Percentiles rank a stretch among this genome's conserved stretches.
Conservation (phyloP, 2,797 vertebrate species). For the Periparus ater region DNA sequence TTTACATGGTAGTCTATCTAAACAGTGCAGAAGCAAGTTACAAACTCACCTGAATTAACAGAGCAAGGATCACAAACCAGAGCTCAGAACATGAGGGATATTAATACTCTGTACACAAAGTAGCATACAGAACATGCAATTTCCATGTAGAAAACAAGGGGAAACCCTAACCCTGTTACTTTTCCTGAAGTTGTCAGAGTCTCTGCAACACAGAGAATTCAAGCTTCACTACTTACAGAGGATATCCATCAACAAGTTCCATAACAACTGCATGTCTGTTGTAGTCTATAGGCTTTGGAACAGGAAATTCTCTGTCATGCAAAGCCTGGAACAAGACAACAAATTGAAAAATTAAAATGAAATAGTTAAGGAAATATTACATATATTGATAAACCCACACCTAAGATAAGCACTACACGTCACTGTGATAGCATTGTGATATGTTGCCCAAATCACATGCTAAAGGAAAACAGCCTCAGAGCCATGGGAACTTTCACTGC, state of each 20-base stretch:
- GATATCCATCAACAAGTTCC: slow-evolving; percentile 95
- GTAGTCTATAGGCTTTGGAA: slow-evolving; percentile 95
- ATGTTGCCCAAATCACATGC: background rate
- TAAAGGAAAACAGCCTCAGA: background rate
- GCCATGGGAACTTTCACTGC: background rate
- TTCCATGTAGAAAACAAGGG: background rate
- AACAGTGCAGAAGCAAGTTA: background rate
- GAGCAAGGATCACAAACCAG: background rate
- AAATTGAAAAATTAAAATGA: background rate
- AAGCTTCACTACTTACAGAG: slow-evolving; percentile 84
- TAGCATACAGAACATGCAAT: background rate
- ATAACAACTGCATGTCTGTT: slow-evolving; percentile 96
- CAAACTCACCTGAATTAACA: background rate
- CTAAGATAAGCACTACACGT: background rate
- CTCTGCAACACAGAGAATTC: background rate
- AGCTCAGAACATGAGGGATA: background rate
- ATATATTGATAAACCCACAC: background rate
- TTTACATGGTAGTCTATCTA: background rate
- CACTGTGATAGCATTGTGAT: background rate
- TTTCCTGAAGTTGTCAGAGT: background rate
- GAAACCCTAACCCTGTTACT: background rate
- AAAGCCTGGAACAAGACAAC: slow-evolving; percentile 38
- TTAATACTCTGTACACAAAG: accelerated
- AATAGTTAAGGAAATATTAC: background rate
- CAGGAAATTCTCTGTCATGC: slow-evolving; percentile 91